Evolutionary conservation across 2,888 invertebrate genomes (phyloP).

Genomic region (Eupithecia abbreviata): DNA sequence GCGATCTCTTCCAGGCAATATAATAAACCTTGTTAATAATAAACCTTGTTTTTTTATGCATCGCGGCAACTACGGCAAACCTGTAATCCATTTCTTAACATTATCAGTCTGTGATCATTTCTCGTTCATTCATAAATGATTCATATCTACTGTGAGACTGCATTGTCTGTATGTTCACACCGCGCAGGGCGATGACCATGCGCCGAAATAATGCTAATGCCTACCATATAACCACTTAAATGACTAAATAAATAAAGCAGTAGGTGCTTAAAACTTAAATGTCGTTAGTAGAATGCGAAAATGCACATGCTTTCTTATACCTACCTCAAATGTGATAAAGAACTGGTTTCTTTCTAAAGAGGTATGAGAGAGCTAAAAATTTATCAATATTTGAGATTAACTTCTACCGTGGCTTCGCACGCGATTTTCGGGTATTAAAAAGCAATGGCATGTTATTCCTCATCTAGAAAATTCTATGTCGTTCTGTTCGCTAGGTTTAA

Average conservation of each 20-base stretch:
- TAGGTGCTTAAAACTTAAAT: neutral
- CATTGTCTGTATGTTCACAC: conserved; percentile 43
- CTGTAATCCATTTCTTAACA: conserved; percentile 60
- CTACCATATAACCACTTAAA: neutral
- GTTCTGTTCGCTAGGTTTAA: neutral
- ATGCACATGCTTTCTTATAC: neutral
- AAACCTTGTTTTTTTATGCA: conserved; percentile 27
- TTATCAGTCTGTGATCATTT: conserved; percentile 58
- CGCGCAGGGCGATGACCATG: conserved; percentile 49
- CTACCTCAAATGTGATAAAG: neutral
- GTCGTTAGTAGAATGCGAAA: neutral
- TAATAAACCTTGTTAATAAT: no score
- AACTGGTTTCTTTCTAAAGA: neutral
- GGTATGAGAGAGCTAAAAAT: neutral
- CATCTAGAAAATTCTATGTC: neutral
- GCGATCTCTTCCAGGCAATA: no score
- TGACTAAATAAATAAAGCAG: neutral
- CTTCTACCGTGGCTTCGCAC: neutral
- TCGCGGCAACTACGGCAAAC: conserved; percentile 25
- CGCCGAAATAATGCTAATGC: conserved; percentile 45
- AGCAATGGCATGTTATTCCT: neutral
- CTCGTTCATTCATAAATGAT: conserved; percentile 64
- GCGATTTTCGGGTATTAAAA: neutral
- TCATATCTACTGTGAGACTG: conserved; percentile 52
- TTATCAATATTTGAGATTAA: neutral